Conservation (phyloP, 2,888 invertebrate genomes). For the Heteromyza rotundicornis region DNA sequence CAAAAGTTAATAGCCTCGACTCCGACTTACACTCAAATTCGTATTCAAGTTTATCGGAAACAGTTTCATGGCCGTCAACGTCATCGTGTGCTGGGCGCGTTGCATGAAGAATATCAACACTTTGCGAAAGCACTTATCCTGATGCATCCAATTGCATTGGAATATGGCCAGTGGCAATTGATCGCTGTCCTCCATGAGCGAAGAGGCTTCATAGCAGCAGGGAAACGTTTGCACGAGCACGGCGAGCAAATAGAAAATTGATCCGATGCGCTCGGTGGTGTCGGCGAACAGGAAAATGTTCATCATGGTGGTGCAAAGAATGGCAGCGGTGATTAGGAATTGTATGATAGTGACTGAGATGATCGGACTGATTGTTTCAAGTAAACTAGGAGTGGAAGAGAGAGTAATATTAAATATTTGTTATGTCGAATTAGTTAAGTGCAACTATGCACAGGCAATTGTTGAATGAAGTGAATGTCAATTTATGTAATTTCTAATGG, state of each 20-base stretch:
- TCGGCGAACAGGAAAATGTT: constrained; percentile 40
- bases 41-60: constrained; percentile 37
- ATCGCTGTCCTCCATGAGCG: constrained; percentile 35
- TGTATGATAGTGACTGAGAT: constrained; percentile 29
- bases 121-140: constrained; percentile 28
- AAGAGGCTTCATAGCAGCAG: constrained; percentile 37
- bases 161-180: constrained; percentile 35
- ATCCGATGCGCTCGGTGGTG: constrained; percentile 22
- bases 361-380: constrained; percentile 22
- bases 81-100: constrained; percentile 36
- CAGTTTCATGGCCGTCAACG: constrained; percentile 33
- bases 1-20: not conserved
- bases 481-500: too few species aligned
- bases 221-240: constrained; percentile 37
- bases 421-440: not conserved
- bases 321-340: constrained; percentile 33
- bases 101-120: constrained; percentile 37
- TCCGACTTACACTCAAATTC: constrained; percentile 32
- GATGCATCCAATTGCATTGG: constrained; percentile 36
- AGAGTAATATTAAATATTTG: too few species aligned
- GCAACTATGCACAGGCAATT: too few species aligned
- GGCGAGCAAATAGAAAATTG: constrained; percentile 32
- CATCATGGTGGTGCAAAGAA: constrained; percentile 37
- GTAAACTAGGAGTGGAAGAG: not conserved
- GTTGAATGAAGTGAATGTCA: too few species aligned